A percentile compares a stretch with the other conserved stretches of the same genome.
These are phyloP conservation scores for Dasypus novemcinctus DNA, from an alignment of 2,113 vertebrate species.

Conservation along the genomic window DNA sequence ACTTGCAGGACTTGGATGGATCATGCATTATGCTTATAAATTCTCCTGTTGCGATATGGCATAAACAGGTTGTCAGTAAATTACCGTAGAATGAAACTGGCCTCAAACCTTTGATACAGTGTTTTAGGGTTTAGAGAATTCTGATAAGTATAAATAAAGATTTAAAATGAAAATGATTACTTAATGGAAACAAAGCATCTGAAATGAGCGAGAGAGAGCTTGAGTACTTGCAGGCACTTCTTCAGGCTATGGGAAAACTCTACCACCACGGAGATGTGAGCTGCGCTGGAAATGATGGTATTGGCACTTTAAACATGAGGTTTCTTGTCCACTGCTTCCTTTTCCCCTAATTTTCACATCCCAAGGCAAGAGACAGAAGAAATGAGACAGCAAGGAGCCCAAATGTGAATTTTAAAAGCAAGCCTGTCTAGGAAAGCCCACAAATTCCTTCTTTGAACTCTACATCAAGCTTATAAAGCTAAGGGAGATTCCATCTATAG, in stretches of 20 bases:
- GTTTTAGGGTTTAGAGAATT: not conserved
- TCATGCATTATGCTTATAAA: not conserved
- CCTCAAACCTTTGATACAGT: not conserved
- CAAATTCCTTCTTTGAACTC: not conserved
- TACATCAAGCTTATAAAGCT: not conserved
- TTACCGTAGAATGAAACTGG: not conserved
- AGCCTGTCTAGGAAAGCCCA: not conserved
- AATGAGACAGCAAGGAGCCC: constrained; percentile 64
- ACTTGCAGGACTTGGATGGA: not conserved
- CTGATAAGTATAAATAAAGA: constrained; percentile 35
- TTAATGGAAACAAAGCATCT: constrained; percentile 41
- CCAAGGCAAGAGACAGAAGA: constrained; percentile 50
- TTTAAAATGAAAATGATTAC: constrained; percentile 15
- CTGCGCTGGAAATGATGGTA: constrained; percentile 53
- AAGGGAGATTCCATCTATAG: not conserved
- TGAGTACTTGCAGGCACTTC: not conserved
- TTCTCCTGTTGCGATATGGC: not conserved
- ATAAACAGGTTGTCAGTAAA: not conserved
- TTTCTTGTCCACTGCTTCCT: constrained; percentile 66
- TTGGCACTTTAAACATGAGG: constrained; percentile 64
- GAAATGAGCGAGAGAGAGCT: not conserved
- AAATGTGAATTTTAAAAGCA: constrained; percentile 48
- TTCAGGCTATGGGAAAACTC: not conserved
- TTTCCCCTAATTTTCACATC: not conserved
- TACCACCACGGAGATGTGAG: constrained; percentile 41